These are phyloP conservation scores for Athalia circularis DNA, from an alignment of 2,888 invertebrate species.

Conservation along the genomic window DNA sequence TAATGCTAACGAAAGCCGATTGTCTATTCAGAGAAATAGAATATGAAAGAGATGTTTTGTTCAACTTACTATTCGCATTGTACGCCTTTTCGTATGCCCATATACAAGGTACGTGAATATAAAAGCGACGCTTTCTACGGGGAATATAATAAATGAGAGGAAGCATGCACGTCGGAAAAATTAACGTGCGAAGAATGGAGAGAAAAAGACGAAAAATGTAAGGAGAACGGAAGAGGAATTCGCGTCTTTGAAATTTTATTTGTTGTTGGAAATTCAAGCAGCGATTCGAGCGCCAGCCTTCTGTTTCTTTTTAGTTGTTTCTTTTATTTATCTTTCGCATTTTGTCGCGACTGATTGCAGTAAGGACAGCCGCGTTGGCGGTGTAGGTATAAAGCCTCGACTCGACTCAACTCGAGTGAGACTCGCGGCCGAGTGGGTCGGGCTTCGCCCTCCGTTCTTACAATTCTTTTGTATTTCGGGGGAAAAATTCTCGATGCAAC, in stretches of 20 bases:
- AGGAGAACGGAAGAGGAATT: background rate
- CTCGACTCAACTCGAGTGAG: conserved; percentile 22
- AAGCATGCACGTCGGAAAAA: too few species aligned
- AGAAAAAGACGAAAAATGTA: background rate
- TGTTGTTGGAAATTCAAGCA: conserved; percentile 24
- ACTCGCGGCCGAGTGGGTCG: background rate
- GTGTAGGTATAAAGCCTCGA: background rate
- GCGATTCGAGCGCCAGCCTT: conserved; percentile 19
- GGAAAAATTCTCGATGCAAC: conserved; percentile 35
- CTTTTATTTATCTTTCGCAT: conserved; percentile 21
- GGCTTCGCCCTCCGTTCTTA: background rate
- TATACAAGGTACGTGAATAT: too few species aligned
- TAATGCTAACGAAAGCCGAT: too few species aligned
- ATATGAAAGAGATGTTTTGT: too few species aligned
- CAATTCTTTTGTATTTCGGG: conserved; percentile 16
- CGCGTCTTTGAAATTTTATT: conserved; percentile 29
- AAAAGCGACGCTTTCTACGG: too few species aligned
- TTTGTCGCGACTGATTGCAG: conserved; percentile 27
- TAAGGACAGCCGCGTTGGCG: conserved; percentile 20
- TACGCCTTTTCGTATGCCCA: too few species aligned
- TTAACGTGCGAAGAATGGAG: background rate
- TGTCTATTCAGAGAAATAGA: too few species aligned
- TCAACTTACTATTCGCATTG: too few species aligned
- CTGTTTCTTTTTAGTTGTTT: conserved; percentile 5
- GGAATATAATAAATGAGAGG: too few species aligned